phyloP scores from a whole-genome alignment of 2,797 vertebrate genomes.

The Ctenochaetus hawaiiensis region DNA sequence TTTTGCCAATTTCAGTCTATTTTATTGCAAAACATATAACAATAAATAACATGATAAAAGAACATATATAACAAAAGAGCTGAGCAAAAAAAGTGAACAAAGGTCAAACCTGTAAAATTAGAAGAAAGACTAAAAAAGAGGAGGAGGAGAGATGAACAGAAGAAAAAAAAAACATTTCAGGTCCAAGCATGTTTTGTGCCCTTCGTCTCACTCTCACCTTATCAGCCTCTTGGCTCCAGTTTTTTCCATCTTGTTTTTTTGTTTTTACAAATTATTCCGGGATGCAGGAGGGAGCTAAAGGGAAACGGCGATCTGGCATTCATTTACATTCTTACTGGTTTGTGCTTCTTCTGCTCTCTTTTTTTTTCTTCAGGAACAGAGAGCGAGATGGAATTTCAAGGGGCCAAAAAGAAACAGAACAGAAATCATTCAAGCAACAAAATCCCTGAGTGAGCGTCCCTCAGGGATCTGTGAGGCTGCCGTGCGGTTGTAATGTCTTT shows the following conservation, averaged over 20 bases:
- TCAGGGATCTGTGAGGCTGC: conserved; percentile 56
- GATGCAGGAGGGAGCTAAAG: conserved; percentile 44
- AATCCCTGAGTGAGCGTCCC: conserved; percentile 50
- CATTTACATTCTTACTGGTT: conserved; percentile 81
- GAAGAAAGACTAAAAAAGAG: conserved; percentile 14
- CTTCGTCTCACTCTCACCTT: conserved; percentile 60
- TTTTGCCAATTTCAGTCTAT: conserved; percentile 26
- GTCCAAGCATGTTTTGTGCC: conserved; percentile 42
- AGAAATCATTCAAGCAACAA: conserved; percentile 58
- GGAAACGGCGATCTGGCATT: conserved; percentile 71
- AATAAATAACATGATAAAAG: too few species aligned
- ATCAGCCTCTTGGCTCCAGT: conserved; percentile 51
- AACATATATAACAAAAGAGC: too few species aligned
- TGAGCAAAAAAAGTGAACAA: conserved; percentile 6
- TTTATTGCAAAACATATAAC: conserved; percentile 53
- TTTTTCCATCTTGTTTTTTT: conserved; percentile 18
- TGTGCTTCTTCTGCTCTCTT: conserved; percentile 37
- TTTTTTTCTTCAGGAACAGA: conserved; percentile 51
- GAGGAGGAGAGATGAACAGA: conserved; percentile 8
- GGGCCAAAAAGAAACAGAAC: conserved; percentile 68
- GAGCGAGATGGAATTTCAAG: conserved; percentile 74
- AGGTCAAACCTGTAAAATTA: conserved; percentile 36
- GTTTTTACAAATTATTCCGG: conserved; percentile 57
- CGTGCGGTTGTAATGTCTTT: conserved; percentile 64
- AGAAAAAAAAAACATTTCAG: conserved; percentile 27